Percentiles rank a stretch among this genome's conserved stretches.
Evolutionary conservation across 2,113 vertebrate genomes (phyloP).

Genomic region (Sula dactylatra): DNA sequence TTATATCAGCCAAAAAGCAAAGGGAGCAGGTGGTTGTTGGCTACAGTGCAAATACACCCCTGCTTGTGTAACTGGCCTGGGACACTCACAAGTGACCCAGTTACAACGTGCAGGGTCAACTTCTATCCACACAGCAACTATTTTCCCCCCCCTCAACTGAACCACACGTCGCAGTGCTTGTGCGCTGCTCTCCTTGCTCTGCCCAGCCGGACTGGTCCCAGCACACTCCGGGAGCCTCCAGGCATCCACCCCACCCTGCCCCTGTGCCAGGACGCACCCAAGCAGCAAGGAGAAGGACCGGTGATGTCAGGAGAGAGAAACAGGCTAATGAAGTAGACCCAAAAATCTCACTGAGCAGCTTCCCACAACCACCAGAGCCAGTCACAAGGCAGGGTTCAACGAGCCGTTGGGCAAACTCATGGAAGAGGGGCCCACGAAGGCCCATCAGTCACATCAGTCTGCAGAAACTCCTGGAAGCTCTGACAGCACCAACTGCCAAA

Average conservation of each 20-base stretch:
- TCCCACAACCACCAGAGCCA: background rate
- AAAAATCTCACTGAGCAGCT: background rate
- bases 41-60: background rate
- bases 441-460: background rate
- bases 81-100: background rate
- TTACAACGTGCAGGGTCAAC: background rate
- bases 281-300: background rate
- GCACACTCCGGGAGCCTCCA: background rate
- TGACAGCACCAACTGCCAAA: background rate
- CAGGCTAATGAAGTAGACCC: background rate
- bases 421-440: background rate
- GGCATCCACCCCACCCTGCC: background rate
- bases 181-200: background rate
- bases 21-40: background rate
- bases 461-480: background rate
- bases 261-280: background rate
- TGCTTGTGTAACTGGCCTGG: background rate
- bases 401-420: background rate
- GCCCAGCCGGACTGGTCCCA: background rate
- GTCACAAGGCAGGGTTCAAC: background rate
- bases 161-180: fast-evolving
- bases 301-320: background rate
- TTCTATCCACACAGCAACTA: background rate
- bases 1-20: background rate
- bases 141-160: background rate